Conservation (phyloP, 2,113 vertebrate genomes). For the Spheniscus mendiculus region DNA sequence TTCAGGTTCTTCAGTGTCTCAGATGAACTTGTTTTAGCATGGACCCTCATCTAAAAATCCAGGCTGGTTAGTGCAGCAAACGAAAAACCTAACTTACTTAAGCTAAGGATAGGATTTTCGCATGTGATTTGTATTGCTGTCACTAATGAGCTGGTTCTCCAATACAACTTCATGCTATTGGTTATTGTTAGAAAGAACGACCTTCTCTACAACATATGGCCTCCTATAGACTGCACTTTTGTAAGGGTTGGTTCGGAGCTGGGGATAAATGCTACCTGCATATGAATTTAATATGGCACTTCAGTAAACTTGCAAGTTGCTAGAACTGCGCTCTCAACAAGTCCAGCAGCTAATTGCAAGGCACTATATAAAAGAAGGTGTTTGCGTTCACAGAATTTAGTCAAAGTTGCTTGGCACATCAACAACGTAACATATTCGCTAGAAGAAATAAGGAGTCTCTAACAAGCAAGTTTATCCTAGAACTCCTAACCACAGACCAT, state of each 20-base stretch:
- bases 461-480: not conserved
- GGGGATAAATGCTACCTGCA: not conserved
- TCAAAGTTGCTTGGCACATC: not conserved
- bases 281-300: not conserved
- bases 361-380: not conserved
- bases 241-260: not conserved
- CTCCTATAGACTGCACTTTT: not conserved
- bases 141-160: not conserved
- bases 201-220: not conserved
- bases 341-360: not conserved
- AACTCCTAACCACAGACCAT: not conserved
- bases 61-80: not conserved
- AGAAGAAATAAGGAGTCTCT: not conserved
- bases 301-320: not conserved
- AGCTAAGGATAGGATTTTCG: not conserved
- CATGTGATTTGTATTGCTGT: not conserved
- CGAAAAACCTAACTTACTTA: not conserved
- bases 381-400: not conserved
- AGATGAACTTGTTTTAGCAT: not conserved
- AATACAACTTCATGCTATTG: not conserved
- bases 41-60: not conserved
- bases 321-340: not conserved
- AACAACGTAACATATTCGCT: not conserved
- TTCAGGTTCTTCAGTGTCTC: not conserved
- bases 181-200: not conserved